Evolutionary conservation across 2,888 invertebrate species (phyloP).

Genomic region (Ypsolopha sequella): DNA sequence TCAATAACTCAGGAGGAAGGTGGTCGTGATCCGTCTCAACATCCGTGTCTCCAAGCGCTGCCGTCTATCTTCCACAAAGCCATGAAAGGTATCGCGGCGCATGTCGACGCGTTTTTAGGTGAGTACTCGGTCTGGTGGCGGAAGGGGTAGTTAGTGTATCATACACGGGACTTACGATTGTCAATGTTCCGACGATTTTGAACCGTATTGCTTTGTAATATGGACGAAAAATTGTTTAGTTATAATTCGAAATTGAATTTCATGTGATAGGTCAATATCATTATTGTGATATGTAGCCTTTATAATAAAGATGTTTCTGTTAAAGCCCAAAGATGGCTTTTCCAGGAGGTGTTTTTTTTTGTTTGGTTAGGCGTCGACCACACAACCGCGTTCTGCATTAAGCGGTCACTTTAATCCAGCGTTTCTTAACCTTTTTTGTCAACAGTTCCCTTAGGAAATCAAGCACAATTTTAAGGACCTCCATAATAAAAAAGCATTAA

Average conservation of each 20-base stretch:
- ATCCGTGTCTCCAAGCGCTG: slow-evolving; percentile 85
- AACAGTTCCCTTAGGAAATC: no score
- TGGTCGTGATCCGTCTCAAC: slow-evolving; percentile 89
- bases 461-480: no score
- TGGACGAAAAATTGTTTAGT: no score
- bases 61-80: slow-evolving; percentile 94
- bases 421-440: no score
- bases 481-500: no score
- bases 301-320: neutral
- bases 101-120: slow-evolving; percentile 97
- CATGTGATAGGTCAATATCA: no score
- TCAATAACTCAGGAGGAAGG: slow-evolving; percentile 81
- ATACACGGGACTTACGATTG: neutral
- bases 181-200: neutral
- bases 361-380: no score
- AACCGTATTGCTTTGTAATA: neutral
- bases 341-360: no score
- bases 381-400: no score
- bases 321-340: no score
- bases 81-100: slow-evolving; percentile 91
- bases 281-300: neutral
- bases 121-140: slow-evolving; percentile 27
- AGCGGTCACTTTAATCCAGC: no score
- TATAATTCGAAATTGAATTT: no score
- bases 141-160: neutral